Percentiles rank a stretch among this genome's conserved stretches.
These are phyloP conservation scores for Astropecten irregularis DNA, from an alignment of 53 echinoderm and acorn worm species.

Conservation along the genomic window DNA sequence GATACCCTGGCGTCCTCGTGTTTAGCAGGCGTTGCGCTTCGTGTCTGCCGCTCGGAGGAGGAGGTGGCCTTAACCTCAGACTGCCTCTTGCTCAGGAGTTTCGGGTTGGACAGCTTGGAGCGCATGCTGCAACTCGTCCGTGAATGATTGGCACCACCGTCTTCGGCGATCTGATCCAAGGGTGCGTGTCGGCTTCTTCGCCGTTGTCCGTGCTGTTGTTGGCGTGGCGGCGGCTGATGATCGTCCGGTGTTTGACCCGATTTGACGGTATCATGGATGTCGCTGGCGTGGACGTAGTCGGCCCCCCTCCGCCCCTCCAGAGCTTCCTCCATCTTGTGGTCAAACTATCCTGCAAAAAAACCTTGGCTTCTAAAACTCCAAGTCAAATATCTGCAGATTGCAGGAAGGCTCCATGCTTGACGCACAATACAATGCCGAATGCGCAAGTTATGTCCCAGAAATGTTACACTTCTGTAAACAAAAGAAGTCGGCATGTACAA, in stretches of 20 bases:
- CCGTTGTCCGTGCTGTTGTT: too few relatives aligned
- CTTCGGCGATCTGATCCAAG: background rate
- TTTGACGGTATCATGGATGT: constrained; percentile 36
- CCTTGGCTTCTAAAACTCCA: too few relatives aligned
- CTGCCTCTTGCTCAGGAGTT: background rate
- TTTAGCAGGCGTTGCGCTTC: constrained; percentile 29
- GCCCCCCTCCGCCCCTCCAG: constrained; percentile 47
- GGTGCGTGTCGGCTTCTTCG: too few relatives aligned
- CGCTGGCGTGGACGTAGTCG: constrained; percentile 64
- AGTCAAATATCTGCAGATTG: too few relatives aligned
- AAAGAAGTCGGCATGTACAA: too few relatives aligned
- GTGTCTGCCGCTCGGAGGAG: constrained; percentile 6
- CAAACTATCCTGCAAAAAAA: too few relatives aligned
- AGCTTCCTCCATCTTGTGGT: constrained; percentile 5
- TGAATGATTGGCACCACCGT: too few relatives aligned
- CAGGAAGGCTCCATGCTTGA: too few relatives aligned
- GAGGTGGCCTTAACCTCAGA: background rate
- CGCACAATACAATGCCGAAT: too few relatives aligned
- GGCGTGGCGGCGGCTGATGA: background rate
- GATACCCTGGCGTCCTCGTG: constrained; percentile 6
- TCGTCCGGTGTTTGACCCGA: background rate
- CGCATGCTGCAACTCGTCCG: too few relatives aligned
- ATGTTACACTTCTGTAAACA: too few relatives aligned
- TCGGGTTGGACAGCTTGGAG: background rate
- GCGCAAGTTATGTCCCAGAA: too few relatives aligned